phyloP scores from a whole-genome alignment of 2,113 vertebrate species.

The Syngnathus typhle region DNA sequence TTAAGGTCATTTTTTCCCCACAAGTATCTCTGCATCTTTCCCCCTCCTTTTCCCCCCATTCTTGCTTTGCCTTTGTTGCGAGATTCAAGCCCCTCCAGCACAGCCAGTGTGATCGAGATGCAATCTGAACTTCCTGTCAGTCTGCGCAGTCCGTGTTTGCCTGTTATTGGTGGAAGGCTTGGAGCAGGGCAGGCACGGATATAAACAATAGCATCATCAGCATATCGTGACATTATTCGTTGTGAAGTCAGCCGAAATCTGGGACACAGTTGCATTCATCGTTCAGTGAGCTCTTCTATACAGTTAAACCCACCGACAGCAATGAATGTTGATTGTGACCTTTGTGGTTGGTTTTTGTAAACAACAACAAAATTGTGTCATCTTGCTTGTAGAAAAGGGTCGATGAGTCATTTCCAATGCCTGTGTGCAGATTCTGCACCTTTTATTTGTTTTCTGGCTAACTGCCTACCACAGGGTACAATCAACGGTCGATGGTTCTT shows the following conservation, averaged over 20 bases:
- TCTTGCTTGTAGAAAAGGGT: slow-evolving; percentile 11
- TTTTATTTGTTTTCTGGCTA: slow-evolving; percentile 32
- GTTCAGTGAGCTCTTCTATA: slow-evolving; percentile 98
- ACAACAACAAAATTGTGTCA: neutral
- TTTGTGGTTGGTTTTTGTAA: slow-evolving; percentile 53
- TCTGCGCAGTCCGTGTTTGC: slow-evolving; percentile 19
- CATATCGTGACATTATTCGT: slow-evolving; percentile 50
- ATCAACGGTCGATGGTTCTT: slow-evolving; percentile 99
- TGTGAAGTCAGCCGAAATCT: slow-evolving; percentile 66
- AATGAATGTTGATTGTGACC: slow-evolving; percentile 99
- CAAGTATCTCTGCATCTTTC: slow-evolving; percentile 18
- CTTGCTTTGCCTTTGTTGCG: slow-evolving; percentile 7
- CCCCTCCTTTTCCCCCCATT: neutral
- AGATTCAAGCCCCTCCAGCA: slow-evolving; percentile 6
- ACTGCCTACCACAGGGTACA: slow-evolving; percentile 91
- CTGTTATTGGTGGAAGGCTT: slow-evolving; percentile 12
- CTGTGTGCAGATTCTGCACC: neutral
- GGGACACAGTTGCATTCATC: slow-evolving; percentile 99
- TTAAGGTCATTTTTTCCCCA: slow-evolving; percentile 27
- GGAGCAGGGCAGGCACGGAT: slow-evolving; percentile 9
- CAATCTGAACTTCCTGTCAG: slow-evolving; percentile 45
- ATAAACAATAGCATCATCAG: slow-evolving; percentile 57
- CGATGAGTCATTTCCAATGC: neutral
- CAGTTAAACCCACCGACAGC: slow-evolving; percentile 99
- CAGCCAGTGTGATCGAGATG: slow-evolving; percentile 37